These are phyloP conservation scores for Gymnocheta viridis DNA, from an alignment of 2,888 invertebrate species.

Conservation along the genomic window DNA sequence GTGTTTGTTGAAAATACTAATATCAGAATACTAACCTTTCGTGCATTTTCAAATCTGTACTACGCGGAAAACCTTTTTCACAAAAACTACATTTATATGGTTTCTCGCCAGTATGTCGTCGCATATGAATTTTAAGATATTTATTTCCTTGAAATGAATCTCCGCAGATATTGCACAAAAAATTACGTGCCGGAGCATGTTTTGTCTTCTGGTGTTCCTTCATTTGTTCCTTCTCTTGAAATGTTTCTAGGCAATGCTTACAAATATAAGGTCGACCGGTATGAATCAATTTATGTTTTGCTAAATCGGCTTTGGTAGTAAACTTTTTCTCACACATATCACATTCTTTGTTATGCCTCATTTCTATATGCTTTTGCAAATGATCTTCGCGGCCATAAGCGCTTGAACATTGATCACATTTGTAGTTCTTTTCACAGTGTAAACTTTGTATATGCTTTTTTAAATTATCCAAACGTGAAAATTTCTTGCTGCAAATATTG, in stretches of 20 bases:
- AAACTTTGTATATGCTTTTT: no score
- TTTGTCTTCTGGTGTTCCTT: conserved; percentile 84
- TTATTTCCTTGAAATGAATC: conserved; percentile 84
- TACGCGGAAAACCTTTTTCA: conserved; percentile 84
- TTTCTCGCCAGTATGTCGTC: conserved; percentile 85
- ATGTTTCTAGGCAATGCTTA: conserved; percentile 80
- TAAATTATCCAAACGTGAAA: no score
- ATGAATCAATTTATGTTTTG: conserved; percentile 82
- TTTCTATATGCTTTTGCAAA: conserved; percentile 76
- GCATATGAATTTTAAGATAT: conserved; percentile 84
- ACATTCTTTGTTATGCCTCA: conserved; percentile 77
- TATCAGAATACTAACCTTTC: conserved; percentile 81
- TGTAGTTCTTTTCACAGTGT: no score
- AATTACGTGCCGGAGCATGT: conserved; percentile 83
- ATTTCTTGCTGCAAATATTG: no score
- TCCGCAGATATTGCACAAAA: conserved; percentile 84
- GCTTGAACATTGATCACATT: conserved; percentile 75
- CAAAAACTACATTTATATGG: conserved; percentile 85
- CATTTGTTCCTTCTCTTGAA: conserved; percentile 83
- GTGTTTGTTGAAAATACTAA: background rate
- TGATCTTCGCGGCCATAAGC: conserved; percentile 76
- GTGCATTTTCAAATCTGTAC: conserved; percentile 85
- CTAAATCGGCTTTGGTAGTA: conserved; percentile 84
- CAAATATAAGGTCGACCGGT: conserved; percentile 80
- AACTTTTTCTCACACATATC: conserved; percentile 81